Evolutionary conservation across 2,888 invertebrate species (phyloP), one percentile per base, ranked within the genome.

Genomic region (Chalcosyrphus nemorum): DNA sequence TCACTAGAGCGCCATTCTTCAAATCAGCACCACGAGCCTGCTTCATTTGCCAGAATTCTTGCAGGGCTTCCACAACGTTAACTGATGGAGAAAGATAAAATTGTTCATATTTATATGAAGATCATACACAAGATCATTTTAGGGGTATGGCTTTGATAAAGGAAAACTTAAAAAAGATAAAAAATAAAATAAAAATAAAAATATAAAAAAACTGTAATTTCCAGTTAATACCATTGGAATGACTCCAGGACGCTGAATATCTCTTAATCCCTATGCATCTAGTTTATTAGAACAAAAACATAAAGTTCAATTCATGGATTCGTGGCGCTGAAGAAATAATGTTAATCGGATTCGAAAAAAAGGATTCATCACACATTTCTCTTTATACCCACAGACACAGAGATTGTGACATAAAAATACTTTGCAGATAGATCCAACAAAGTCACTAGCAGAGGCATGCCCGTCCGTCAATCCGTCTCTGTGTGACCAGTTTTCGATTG

Each of bases 21-120:
- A 96, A 93, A 88, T 97, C 97, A 15, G 95, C 95, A 87, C 97
- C 97, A 82, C 97, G 93, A 61, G 97, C 95, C 87, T 97, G 96
- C 92, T 98, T 98, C 97, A 97, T 97, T 93, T 98, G 97, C 98
- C 98, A 98, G 92, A 98, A 98, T 92, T 98, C 98, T 92, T 98
- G 98, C 75, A 98, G 93, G 6, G 98, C 98, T 92, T 98, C 98
- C 76, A 98, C 98, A 85, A 98, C 98, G 93, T 98, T 98, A 87
- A 98, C 98, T 95, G 93, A 50, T 92, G 92, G 61, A 7, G 82
- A 57, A 85, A 57, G 68, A 76, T 38, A 50, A 32, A 15, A 7
- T 24, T n/a, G n/a, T n/a, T n/a, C n/a, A n/a, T n/a, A n/a, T n/a
- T n/a, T n/a, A n/a, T n/a, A n/a, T n/a, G n/a, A n/a, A n/a, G n/a